Base-by-base conservation (phyloP, 2,113 vertebrate species). In the Pungitius pungitius region DNA sequence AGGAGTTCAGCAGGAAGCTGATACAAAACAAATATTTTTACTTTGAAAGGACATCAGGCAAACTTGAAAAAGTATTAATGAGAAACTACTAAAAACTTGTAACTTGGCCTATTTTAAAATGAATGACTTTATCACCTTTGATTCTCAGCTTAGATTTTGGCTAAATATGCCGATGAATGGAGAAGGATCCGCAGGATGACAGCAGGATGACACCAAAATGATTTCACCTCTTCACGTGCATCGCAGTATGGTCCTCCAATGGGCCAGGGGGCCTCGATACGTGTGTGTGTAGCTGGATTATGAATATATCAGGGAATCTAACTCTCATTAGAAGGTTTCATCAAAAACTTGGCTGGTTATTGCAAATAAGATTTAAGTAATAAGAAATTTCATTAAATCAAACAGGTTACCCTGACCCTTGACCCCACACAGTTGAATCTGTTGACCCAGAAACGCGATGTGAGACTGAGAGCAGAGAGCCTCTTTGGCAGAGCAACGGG, bases 1-100 rank as follows among this genome's bases (percentile, higher is more conserved):
- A 7, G 33, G 37, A 93, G 87, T 89, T 86, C 79, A 87, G 88
- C 13, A 35, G 14, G 13, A 52, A 33, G 20, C 14, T 24, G 22
- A 33, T 51, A 7, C 33, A 35, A 1, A 56, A n/a, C 8, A 27
- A 2, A 49, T 58, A 20, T 20, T 63, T 55, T 24, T 24, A 8
- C 5, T 24, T 26, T 14, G 0, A 58, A 15, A 40, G 10, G 40
- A 67, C 22, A 39, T 24, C 2, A 30, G 10, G 26, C 9, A 6
- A 63, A 39, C 1, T 4, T 39, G 14, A 33, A 18, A 3, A 12
- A 39, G 6, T 24, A 7, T 24, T 22, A 12, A 35, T 3, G 17
- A 49, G 12, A 40, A 40, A 40, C 39, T 10, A 10, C 12, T 40
- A 40, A 40, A 40, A 40, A 13, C 1, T 42, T 22, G 39, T 9